Percentiles rank a stretch among this genome's conserved stretches.
Conservation (phyloP, 2,888 invertebrate species). For the Acleris cristana region DNA sequence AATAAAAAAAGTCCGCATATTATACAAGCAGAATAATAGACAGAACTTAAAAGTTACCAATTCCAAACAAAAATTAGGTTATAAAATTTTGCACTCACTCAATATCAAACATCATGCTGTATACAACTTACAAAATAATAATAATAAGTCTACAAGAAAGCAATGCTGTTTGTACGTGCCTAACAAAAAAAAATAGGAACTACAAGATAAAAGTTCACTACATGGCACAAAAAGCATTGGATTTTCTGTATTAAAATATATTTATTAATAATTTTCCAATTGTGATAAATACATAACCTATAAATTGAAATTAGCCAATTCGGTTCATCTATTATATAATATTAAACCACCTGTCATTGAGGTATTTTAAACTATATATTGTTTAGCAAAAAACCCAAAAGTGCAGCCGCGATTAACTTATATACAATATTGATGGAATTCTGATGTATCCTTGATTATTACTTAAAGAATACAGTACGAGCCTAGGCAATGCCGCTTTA, state of each 20-base stretch:
- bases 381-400: slow-evolving; percentile 48
- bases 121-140: slow-evolving; percentile 31
- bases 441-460: neutral
- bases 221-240: slow-evolving; percentile 48
- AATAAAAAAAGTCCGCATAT: neutral
- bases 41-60: slow-evolving; percentile 31
- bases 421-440: slow-evolving; percentile 41
- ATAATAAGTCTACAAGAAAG: slow-evolving; percentile 17
- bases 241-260: slow-evolving; percentile 29
- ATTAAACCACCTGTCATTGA: slow-evolving; percentile 42
- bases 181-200: slow-evolving; percentile 8
- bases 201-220: slow-evolving; percentile 16
- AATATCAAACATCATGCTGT: slow-evolving; percentile 43
- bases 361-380: slow-evolving; percentile 41
- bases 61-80: slow-evolving; percentile 17
- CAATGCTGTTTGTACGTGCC: slow-evolving; percentile 46
- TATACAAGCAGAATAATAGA: slow-evolving; percentile 12
- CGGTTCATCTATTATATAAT: slow-evolving; percentile 13
- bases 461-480: neutral
- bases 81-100: slow-evolving; percentile 22
- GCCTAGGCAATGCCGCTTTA: too few relatives aligned
- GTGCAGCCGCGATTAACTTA: slow-evolving; percentile 46
- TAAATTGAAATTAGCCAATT: slow-evolving; percentile 27
- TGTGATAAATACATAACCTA: slow-evolving; percentile 28
- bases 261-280: slow-evolving; percentile 12